These are phyloP conservation scores for Dufourea novaeangliae DNA, from an alignment of 1,140 invertebrate species.

Conservation along the genomic window DNA sequence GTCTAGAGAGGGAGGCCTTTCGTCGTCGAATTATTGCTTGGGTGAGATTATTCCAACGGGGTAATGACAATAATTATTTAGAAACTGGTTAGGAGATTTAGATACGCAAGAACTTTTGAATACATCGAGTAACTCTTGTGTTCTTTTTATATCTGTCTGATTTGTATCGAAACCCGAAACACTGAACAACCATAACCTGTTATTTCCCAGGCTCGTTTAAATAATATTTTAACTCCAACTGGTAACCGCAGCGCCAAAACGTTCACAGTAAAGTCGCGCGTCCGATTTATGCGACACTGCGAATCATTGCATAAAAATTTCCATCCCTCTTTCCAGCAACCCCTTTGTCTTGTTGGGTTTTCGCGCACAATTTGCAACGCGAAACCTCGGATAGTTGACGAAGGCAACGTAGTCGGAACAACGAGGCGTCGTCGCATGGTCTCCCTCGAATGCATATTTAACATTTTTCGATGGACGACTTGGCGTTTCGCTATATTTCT, in stretches of 20 bases:
- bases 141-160: neutral
- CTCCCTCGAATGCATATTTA: neutral
- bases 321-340: neutral
- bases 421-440: neutral
- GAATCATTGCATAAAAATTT: neutral
- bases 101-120: too few relatives aligned
- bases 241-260: too few relatives aligned
- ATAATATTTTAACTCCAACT: constrained; percentile 23
- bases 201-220: neutral
- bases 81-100: too few relatives aligned
- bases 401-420: neutral
- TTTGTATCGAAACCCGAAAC: neutral
- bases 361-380: neutral
- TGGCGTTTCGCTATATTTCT: neutral
- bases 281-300: too few relatives aligned
- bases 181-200: neutral
- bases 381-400: neutral
- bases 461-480: neutral
- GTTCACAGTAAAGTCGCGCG: neutral
- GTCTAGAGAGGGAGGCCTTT: neutral
- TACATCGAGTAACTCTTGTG: too few relatives aligned
- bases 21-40: too few relatives aligned
- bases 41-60: too few relatives aligned
- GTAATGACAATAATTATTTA: too few relatives aligned
- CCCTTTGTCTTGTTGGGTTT: neutral